A percentile compares a stretch with the other conserved stretches of the same genome.
phyloP scores from a whole-genome alignment of 2,113 vertebrate genomes.

The Phylloscopus trochiloides region DNA sequence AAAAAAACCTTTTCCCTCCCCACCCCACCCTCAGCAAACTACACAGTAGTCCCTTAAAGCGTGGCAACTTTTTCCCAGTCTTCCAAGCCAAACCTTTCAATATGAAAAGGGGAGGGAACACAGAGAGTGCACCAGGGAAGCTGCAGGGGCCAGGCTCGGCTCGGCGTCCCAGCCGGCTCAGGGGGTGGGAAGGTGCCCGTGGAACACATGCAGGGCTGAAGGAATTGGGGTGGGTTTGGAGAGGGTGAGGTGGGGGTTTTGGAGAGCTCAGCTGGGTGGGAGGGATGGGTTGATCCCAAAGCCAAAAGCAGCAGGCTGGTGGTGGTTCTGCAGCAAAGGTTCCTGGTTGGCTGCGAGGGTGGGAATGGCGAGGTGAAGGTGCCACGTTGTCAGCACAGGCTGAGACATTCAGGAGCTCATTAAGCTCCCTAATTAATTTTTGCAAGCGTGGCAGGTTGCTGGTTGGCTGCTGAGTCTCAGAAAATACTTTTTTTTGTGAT shows the following conservation, averaged over 20 bases:
- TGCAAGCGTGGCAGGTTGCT: not conserved
- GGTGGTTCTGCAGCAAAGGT: rapidly evolving
- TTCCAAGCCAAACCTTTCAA: not conserved
- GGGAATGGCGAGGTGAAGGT: rapidly evolving
- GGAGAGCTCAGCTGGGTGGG: not conserved
- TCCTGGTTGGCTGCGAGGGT: not conserved
- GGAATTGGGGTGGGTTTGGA: rapidly evolving
- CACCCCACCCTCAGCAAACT: not conserved
- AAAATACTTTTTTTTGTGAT: not conserved
- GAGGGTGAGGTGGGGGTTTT: not conserved
- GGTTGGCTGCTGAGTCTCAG: not conserved
- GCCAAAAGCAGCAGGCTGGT: rapidly evolving
- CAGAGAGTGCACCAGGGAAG: not conserved
- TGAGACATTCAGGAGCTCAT: not conserved
- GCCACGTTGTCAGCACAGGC: not conserved
- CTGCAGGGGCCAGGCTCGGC: not conserved
- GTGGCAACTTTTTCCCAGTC: not conserved
- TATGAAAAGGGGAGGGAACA: not conserved
- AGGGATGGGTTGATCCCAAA: not conserved
- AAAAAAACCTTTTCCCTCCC: not conserved
- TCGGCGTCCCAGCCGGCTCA: not conserved
- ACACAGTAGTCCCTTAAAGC: not conserved
- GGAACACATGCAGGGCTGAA: not conserved
- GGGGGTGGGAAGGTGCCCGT: not conserved
- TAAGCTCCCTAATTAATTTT: not conserved